Percentiles rank a stretch among this genome's conserved stretches.
Conservation (phyloP, 2,888 invertebrate genomes). For the Proisotoma minuta region DNA sequence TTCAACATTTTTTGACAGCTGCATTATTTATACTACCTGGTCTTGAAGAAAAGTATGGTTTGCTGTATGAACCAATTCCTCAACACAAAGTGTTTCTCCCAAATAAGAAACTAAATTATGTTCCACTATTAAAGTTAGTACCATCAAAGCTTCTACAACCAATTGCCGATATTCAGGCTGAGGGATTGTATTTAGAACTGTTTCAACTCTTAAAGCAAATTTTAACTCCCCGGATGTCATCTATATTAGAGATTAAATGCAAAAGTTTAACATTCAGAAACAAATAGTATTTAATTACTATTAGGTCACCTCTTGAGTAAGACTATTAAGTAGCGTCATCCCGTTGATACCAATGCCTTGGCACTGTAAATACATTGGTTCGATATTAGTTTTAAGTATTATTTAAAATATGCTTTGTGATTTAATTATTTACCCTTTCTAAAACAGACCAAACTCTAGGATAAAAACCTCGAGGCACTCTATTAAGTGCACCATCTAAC, state of each 20-base stretch:
- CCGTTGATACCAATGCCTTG: slow-evolving; percentile 91
- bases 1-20: background rate
- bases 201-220: slow-evolving; percentile 95
- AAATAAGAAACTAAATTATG: slow-evolving; percentile 72
- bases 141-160: slow-evolving; percentile 95
- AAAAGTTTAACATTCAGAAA: background rate
- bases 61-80: slow-evolving; percentile 86
- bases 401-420: too few relatives aligned
- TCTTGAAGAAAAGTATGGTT: slow-evolving; percentile 92
- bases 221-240: slow-evolving; percentile 98
- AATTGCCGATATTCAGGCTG: slow-evolving; percentile 97
- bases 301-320: slow-evolving; percentile 79
- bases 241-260: slow-evolving; percentile 50
- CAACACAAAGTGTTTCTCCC: slow-evolving; percentile 79
- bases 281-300: background rate
- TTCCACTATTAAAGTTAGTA: slow-evolving; percentile 83
- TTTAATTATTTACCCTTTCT: slow-evolving; percentile 64
- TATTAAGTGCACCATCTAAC: slow-evolving; percentile 92
- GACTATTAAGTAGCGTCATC: slow-evolving; percentile 78
- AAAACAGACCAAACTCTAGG: slow-evolving; percentile 87
- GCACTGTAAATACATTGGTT: slow-evolving; percentile 60
- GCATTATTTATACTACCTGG: slow-evolving; percentile 62
- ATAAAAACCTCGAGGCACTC: slow-evolving; percentile 96
- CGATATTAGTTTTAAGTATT: background rate
- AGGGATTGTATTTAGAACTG: slow-evolving; percentile 91